Percentiles rank a stretch among this genome's conserved stretches.
Evolutionary conservation across 2,113 vertebrate genomes (phyloP).

Genomic region (Brachyhypopomus occidentalis): DNA sequence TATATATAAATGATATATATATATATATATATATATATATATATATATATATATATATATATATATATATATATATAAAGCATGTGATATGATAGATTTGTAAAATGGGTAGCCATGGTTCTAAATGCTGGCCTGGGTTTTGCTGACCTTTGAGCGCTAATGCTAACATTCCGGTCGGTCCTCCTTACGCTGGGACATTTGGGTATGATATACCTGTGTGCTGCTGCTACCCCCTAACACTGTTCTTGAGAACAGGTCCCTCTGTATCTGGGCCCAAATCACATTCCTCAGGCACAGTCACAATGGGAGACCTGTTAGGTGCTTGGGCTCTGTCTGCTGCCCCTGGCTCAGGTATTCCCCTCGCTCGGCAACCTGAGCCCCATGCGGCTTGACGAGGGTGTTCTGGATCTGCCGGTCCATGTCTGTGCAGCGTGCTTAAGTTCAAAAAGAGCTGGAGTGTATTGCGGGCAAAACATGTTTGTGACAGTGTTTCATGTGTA

Average conservation of each 20-base stretch:
- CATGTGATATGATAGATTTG: not conserved
- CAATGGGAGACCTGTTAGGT: conserved; percentile 76
- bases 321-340: conserved; percentile 52
- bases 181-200: not conserved
- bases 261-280: conserved; percentile 70
- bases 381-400: conserved; percentile 27
- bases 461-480: not conserved
- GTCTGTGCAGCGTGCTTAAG: not conserved
- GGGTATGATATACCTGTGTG: conserved; percentile 41
- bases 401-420: not conserved
- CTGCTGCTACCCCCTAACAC: conserved; percentile 31
- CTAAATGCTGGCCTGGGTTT: not conserved
- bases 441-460: not conserved
- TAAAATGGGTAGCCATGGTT: not conserved
- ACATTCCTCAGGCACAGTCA: conserved; percentile 69
- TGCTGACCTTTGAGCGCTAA: not conserved
- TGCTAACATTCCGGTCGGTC: not conserved
- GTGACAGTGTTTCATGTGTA: no score
- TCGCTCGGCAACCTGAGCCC: conserved; percentile 69
- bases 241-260: conserved; percentile 41
- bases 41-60: no score
- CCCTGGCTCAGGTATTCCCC: conserved; percentile 72
- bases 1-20: no score
- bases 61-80: no score
- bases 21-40: no score